Base-by-base conservation (phyloP, 2,888 invertebrate species). In the Hetaerina titia region DNA sequence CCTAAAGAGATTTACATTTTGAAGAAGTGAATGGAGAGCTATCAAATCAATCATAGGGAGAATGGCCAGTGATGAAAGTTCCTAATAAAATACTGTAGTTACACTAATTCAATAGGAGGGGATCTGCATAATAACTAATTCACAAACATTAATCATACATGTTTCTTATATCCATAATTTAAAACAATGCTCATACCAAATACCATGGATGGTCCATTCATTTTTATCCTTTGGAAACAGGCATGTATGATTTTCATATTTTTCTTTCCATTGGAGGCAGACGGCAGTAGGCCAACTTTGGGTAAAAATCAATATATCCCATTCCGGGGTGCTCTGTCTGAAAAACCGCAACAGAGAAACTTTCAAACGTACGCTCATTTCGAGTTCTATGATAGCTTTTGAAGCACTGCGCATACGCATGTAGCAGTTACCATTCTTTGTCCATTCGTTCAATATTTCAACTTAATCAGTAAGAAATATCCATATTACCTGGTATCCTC, bases 141-240 rank as follows among this genome's bases (percentile, higher is more conserved):
- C 25, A 2, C 31, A 56, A 89, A 60, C 45, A n/a, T 31, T 57
- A 56, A 56, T 94, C 95, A 95, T 96, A 96, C 96, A 45, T 58
- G 25, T 22, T 58, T 74, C 89, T 22, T 69, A 13, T n/a, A n/a
- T n/a, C 8, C 8, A 69, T 6, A 13, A 56, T 25, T 31, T 9
- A 63, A 56, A 89, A 60, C 45, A n/a, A 19, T 57, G 58, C 31
- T 94, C 95, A 95, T 96, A 96, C 96, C 99, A 99, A 81, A 98
- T 97, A 2, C 98, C 98, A 96, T 99, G 98, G 64, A 99, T 97
- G 0, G 98, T 98, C 98, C 98, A 99, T 5, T 97, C 97, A 94
- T 97, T 97, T 22, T 96, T 97, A 92, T 97, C 97, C 1, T 96
- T 96, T 4, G 98, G 98, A 96, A 98, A 96, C 0, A 96, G 96